Base-by-base conservation (phyloP, 2,113 vertebrate genomes). In the Canis aureus region DNA sequence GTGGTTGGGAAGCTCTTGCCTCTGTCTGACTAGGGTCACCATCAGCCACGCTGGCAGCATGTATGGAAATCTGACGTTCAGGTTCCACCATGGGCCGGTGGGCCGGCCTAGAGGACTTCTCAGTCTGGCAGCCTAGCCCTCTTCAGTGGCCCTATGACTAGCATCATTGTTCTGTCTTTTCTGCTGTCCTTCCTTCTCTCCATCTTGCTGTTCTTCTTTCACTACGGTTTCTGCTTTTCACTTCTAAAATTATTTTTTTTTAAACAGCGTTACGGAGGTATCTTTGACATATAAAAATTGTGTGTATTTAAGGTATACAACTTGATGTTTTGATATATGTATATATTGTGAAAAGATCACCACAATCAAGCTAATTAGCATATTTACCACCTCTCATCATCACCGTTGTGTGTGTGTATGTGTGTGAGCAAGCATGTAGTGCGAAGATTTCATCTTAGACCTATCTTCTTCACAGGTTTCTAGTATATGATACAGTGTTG, bases 21-120 rank as follows among this genome's bases (percentile, higher is more conserved):
- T 66, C 78, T 62, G 17, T 89, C 55, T 57, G 20, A 9, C 15
- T 49, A 81, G 43, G 12, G 78, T 80, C 62, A 35, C n/a, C 16
- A 7, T 94, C 66, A 64, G 19, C 43, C 43, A 43, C 3, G 15
- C 20, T 49, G 51, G 66, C 55, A 51, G 67, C 29, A 32, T 7
- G 43, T 8, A 22, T 43, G 59, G 25, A 88, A n/a, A n/a, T 9
- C 9, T n/a, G 25, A 16, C 12, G 7, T n/a, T 43, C 3, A 13
- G 59, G 62, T 10, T 49, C 11, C 20, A 17, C 4, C 6, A 11
- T 0, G 16, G 32, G 19, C 13, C 0, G 4, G 1, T 23, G 20
- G 11, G 11, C 25, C 1, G 0, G 8, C 35, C 20, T 22, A 11
- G 89, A 66, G 81, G 74, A 59, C 6, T 0, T 51, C 38, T 69